phyloP scores from a whole-genome alignment of 2,113 vertebrate genomes.

The Coreoperca whiteheadi region DNA sequence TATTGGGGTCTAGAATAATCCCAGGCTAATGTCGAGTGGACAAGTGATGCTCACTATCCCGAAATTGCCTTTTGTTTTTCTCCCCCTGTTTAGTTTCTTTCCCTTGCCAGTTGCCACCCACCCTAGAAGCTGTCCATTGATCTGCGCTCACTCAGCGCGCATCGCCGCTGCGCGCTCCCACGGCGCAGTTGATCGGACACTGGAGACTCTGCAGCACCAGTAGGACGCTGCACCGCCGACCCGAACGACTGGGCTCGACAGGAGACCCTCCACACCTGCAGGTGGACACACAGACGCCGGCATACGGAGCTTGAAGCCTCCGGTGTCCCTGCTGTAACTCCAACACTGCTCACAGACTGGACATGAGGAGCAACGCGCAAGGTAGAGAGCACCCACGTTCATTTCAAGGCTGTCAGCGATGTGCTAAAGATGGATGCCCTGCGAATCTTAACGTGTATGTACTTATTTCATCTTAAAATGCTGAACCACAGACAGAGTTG shows the following conservation, averaged over 20 bases:
- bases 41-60: background rate
- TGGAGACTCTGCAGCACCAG: constrained; percentile 46
- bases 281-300: constrained; percentile 23
- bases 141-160: constrained; percentile 28
- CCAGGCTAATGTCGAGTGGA: background rate
- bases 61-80: background rate
- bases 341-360: background rate
- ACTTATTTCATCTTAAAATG: background rate
- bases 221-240: constrained; percentile 24
- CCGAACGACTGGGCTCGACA: background rate
- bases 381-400: constrained; percentile 16
- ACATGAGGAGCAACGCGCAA: constrained; percentile 19
- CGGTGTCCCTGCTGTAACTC: background rate
- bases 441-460: background rate
- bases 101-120: background rate
- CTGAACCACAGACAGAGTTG: background rate
- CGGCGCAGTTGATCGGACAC: background rate
- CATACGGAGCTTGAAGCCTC: background rate
- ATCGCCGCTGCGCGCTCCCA: constrained; percentile 43
- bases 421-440: background rate
- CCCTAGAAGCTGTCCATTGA: constrained; percentile 1
- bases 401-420: background rate
- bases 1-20: background rate
- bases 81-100: background rate
- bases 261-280: constrained; percentile 7